Evolutionary conservation across 2,797 vertebrate species (phyloP).

Genomic region (Anisognathus igniventris): DNA sequence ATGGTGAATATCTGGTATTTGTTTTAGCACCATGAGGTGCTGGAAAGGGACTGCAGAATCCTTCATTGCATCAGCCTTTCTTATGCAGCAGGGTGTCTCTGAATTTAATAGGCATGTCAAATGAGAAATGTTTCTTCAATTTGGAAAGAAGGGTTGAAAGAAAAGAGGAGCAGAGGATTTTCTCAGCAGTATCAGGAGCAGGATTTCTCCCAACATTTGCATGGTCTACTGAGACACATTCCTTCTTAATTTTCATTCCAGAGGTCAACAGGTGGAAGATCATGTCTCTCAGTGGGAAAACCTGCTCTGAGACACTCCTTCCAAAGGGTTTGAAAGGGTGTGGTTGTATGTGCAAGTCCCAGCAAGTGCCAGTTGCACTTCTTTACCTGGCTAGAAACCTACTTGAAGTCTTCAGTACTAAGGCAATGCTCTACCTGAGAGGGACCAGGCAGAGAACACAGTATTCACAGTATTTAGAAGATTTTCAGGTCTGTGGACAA

Average conservation of each 20-base stretch:
- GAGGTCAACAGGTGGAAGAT: constrained; percentile 10
- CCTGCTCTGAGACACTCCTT: constrained; percentile 22
- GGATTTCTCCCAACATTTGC: not conserved
- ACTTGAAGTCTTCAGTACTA: not conserved
- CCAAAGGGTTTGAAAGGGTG: constrained; percentile 21
- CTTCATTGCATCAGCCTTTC: not conserved
- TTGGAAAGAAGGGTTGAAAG: not conserved
- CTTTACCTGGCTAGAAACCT: not conserved
- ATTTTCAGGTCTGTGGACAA: not conserved
- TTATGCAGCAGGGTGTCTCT: not conserved
- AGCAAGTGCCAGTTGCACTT: not conserved
- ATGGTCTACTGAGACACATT: not conserved
- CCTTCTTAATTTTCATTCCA: not conserved
- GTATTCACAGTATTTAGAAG: not conserved
- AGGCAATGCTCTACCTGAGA: not conserved
- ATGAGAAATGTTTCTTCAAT: not conserved
- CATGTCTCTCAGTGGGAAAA: not conserved
- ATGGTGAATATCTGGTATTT: not conserved
- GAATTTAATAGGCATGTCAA: not conserved
- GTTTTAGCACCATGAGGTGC: not conserved
- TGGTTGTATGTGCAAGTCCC: not conserved
- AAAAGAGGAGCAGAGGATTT: not conserved
- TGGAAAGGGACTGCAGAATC: not conserved
- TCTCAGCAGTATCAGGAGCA: not conserved
- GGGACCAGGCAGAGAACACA: not conserved